These are phyloP conservation scores for Apodemus sylvaticus DNA, from an alignment of 2,113 vertebrate genomes.

Conservation along the genomic window DNA sequence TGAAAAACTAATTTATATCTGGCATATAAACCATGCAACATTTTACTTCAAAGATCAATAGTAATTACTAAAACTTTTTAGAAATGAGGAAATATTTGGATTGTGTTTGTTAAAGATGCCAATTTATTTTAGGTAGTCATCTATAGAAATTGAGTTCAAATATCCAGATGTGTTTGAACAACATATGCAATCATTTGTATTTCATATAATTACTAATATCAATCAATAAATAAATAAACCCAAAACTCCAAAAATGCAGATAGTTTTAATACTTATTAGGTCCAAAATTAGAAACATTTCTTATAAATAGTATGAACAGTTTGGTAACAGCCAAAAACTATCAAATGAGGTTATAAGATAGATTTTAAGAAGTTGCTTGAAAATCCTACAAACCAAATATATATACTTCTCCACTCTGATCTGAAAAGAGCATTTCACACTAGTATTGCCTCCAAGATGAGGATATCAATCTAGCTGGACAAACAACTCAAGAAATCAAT, in stretches of 20 bases:
- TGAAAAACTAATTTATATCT: slow-evolving; percentile 56
- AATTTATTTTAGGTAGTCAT: slow-evolving; percentile 73
- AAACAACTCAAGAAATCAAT: slow-evolving; percentile 42
- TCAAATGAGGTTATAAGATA: neutral
- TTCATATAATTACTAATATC: slow-evolving; percentile 50
- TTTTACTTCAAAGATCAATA: slow-evolving; percentile 66
- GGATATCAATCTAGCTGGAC: neutral
- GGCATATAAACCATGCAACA: slow-evolving; percentile 11
- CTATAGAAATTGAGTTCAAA: slow-evolving; percentile 68
- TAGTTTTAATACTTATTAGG: neutral
- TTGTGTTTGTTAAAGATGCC: slow-evolving; percentile 47
- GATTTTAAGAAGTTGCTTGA: neutral
- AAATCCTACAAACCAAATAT: neutral
- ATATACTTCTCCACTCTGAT: neutral
- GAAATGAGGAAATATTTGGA: slow-evolving; percentile 76
- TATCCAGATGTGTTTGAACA: slow-evolving; percentile 44
- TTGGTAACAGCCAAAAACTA: neutral
- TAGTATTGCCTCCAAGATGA: neutral
- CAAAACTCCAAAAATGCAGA: neutral
- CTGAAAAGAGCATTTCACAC: slow-evolving; percentile 6
- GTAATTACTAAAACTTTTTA: slow-evolving; percentile 74
- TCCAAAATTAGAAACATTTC: neutral
- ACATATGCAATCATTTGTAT: slow-evolving; percentile 58
- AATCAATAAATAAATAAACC: neutral
- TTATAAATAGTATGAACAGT: neutral